These are phyloP conservation scores for Calameuta idolon DNA, from an alignment of 2,888 invertebrate species.

Conservation along the genomic window DNA sequence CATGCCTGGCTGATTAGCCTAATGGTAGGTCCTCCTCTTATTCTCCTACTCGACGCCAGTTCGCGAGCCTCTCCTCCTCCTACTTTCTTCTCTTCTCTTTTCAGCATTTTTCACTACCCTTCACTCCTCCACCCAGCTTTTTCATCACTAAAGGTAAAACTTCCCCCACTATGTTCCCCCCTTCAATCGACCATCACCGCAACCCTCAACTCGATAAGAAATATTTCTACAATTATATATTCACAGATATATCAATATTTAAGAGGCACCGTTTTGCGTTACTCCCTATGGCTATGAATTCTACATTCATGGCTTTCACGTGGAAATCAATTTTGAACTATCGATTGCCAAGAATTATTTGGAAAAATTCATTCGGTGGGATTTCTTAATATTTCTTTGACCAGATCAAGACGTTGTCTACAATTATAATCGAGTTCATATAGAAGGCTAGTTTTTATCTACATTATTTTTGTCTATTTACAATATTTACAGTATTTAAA, in stretches of 20 bases:
- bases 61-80: constrained; percentile 51
- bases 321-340: not conserved
- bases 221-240: constrained; percentile 60
- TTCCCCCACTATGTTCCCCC: constrained; percentile 30
- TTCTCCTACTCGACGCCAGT: constrained; percentile 63
- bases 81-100: constrained; percentile 26
- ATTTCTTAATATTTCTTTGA: not conserved
- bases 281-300: not conserved
- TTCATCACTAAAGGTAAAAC: constrained; percentile 19
- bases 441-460: not conserved
- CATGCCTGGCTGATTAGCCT: constrained; percentile 64
- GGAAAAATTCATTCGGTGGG: not conserved
- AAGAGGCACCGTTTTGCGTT: constrained; percentile 4
- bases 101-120: constrained; percentile 14
- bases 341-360: not conserved
- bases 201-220: constrained; percentile 56
- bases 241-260: constrained; percentile 51
- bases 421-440: not conserved
- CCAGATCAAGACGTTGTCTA: not conserved
- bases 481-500: not conserved
- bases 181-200: constrained; percentile 32
- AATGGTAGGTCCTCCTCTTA: constrained; percentile 62
- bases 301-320: not conserved
- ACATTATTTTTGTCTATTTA: not conserved
- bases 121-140: constrained; percentile 27